These are phyloP conservation scores for Pangasius mekongensis DNA, from an alignment of 2,797 vertebrate genomes.

Conservation along the genomic window DNA sequence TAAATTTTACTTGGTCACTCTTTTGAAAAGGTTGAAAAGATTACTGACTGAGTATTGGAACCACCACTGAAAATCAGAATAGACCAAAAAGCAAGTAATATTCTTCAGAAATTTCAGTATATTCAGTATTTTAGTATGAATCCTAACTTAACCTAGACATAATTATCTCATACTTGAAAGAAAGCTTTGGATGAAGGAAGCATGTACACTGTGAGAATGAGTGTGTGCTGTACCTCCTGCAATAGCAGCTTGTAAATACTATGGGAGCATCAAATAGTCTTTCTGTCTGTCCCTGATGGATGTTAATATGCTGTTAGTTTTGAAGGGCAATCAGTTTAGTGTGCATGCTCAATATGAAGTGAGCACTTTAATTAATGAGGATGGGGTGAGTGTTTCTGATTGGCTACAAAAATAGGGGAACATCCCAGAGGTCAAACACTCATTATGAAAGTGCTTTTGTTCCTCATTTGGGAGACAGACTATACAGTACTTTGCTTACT, in stretches of 20 bases:
- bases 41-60: not conserved
- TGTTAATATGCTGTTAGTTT: conserved; percentile 28
- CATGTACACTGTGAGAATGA: not conserved
- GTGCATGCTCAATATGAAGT: conserved; percentile 28
- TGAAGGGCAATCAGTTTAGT: conserved; percentile 33
- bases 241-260: not conserved
- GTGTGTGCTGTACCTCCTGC: not conserved
- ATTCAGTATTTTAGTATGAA: not conserved
- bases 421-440: not conserved
- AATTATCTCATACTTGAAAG: not conserved
- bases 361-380: conserved; percentile 37
- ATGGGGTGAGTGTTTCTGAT: conserved; percentile 42
- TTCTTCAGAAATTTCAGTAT: not conserved
- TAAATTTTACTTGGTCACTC: not conserved
- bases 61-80: not conserved
- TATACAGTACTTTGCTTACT: not conserved
- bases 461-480: not conserved
- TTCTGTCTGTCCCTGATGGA: conserved; percentile 18
- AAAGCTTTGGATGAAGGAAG: not conserved
- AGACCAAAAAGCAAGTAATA: not conserved
- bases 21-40: not conserved
- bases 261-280: not conserved
- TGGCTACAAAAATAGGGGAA: conserved; percentile 48
- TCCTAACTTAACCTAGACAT: too few species aligned
- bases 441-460: not conserved